Evolutionary conservation across 2,888 invertebrate species (phyloP).

Genomic region (Lycaena phlaeas): DNA sequence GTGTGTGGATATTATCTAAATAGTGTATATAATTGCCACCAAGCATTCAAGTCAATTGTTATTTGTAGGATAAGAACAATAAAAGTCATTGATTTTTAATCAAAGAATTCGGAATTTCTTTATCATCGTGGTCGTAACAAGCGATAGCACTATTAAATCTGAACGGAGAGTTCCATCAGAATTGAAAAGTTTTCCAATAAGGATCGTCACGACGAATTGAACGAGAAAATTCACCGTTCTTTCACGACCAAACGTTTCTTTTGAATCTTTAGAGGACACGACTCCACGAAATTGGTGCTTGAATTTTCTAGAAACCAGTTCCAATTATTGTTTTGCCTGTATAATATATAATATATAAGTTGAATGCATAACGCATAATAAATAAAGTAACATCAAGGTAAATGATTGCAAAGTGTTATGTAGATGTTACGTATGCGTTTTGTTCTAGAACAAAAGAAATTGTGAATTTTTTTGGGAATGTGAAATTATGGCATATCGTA

Average conservation of each 20-base stretch:
- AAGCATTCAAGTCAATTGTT: too few relatives aligned
- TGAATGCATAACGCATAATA: too few relatives aligned
- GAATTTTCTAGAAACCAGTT: slow-evolving; percentile 4
- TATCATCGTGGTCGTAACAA: slow-evolving; percentile 10
- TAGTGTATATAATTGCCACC: too few relatives aligned
- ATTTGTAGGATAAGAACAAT: too few relatives aligned
- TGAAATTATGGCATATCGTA: slow-evolving; percentile 4
- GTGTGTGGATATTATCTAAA: too few relatives aligned
- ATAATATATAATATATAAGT: too few relatives aligned
- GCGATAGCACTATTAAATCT: slow-evolving; percentile 11
- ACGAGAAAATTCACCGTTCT: slow-evolving; percentile 16
- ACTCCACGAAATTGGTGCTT: slow-evolving; percentile 13
- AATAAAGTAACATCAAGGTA: too few relatives aligned
- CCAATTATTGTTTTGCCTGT: not conserved
- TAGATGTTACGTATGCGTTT: too few relatives aligned
- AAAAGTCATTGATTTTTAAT: too few relatives aligned
- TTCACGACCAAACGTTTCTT: slow-evolving; percentile 14
- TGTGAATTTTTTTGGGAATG: too few relatives aligned
- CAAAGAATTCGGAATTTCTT: slow-evolving; percentile 9
- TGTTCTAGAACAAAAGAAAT: too few relatives aligned
- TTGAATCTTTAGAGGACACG: slow-evolving; percentile 17
- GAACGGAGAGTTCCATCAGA: slow-evolving; percentile 15
- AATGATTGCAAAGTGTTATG: too few relatives aligned
- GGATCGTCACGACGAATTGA: slow-evolving; percentile 19
- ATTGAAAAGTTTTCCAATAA: slow-evolving; percentile 27